Base-by-base conservation (phyloP, 2,888 invertebrate genomes). In the Chrysolina haemoptera region DNA sequence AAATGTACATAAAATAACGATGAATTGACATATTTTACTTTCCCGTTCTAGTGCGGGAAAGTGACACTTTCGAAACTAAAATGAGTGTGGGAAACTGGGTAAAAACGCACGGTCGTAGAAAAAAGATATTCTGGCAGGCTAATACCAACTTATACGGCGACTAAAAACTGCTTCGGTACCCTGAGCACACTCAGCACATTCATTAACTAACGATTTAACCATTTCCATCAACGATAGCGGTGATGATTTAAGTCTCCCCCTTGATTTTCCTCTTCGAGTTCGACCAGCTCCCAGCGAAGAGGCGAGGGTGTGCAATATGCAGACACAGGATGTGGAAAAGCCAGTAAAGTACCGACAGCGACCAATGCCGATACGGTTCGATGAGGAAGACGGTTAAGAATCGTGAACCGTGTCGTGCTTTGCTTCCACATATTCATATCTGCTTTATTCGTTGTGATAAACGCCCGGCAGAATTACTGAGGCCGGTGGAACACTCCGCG, bases 271-370 rank as follows among this genome's bases (percentile, higher is more conserved):
- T 63, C 18, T 12, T 14, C 43, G 35, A 41, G 14, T 18, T n/a
- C n/a, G n/a, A n/a, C n/a, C n/a, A n/a, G n/a, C n/a, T n/a, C n/a
- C n/a, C n/a, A n/a, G n/a, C n/a, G n/a, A n/a, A 59, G 62, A 41
- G 67, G 71, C 67, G 74, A 75, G 74, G 70, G 77, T 75, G 78
- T 73, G 74, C 74, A 69, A 68, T 78, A 72, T 76, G 69, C 62
- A 72, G 65, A 75, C 71, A 77, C 79, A 78, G 80, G 82, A 81
- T 82, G 79, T 80, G 68, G 75, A 74, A 80, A 82, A 82, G 79
- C 81, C 84, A 80, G 85, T 84, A 84, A 83, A 81, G 84, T 83
- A 82, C 82, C 77, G 79, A 76, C 81, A 82, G 82, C 77, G 79
- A 76, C 81, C 78, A 80, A 78, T 79, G 81, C 75, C 76, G 83